These are phyloP conservation scores for Aphelocoma californica DNA, from an alignment of 2,797 vertebrate genomes.

Conservation along the genomic window DNA sequence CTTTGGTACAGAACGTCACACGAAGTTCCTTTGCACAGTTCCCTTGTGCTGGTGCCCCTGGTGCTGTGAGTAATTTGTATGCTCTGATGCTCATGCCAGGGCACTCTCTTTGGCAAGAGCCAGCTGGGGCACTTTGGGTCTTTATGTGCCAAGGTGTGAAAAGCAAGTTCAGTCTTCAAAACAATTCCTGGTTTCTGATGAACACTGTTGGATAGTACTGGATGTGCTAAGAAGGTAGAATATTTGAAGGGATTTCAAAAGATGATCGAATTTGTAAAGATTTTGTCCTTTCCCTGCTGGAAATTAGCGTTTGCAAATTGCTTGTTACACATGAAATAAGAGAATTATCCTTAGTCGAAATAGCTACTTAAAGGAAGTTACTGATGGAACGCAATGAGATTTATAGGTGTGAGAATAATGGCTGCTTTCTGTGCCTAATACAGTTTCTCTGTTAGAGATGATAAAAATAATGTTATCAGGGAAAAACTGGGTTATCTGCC, in stretches of 20 bases:
- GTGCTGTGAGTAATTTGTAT: neutral
- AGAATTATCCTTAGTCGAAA: neutral
- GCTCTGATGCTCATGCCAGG: neutral
- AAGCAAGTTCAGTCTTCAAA: slow-evolving; percentile 10
- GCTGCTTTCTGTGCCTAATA: neutral
- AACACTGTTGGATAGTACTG: neutral
- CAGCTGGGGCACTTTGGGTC: neutral
- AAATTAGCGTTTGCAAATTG: neutral
- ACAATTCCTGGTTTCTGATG: neutral
- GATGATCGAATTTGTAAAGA: neutral
- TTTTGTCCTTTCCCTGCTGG: neutral
- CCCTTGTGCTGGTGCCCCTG: neutral
- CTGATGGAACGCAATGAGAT: neutral
- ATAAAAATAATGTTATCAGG: neutral
- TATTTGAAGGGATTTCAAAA: neutral
- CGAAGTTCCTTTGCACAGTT: neutral
- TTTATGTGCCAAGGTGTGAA: neutral
- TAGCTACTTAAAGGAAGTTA: neutral
- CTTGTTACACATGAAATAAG: neutral
- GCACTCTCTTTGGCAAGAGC: neutral
- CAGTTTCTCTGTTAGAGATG: neutral
- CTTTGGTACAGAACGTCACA: neutral
- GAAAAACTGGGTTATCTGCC: neutral
- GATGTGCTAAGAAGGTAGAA: neutral
- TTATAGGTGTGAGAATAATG: neutral